Evolutionary conservation across 1,140 invertebrate genomes (phyloP).

Genomic region (Heliconius hewitsoni): DNA sequence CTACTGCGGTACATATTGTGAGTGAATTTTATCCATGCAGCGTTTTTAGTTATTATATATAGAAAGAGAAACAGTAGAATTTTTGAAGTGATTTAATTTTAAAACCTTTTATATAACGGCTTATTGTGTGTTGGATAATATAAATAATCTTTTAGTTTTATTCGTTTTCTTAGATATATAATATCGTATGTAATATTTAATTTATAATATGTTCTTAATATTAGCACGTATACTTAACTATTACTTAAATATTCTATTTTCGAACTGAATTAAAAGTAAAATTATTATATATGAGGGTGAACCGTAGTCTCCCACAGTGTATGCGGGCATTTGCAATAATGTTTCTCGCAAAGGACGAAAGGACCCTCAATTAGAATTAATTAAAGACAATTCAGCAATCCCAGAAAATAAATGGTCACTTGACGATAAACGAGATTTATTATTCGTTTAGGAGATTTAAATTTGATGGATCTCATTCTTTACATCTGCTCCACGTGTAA

Average conservation of each 20-base stretch:
- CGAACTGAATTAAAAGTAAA: conserved; percentile 55
- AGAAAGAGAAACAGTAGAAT: conserved; percentile 52
- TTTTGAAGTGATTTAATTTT: conserved; percentile 40
- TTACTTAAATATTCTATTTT: conserved; percentile 48
- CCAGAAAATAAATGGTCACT: conserved; percentile 71
- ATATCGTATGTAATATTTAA: too few species aligned
- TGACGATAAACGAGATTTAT: conserved; percentile 75
- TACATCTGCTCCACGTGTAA: conserved; percentile 14
- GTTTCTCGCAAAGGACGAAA: conserved; percentile 67
- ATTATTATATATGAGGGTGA: conserved; percentile 55
- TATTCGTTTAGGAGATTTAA: conserved; percentile 66
- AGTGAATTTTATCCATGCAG: conserved; percentile 50
- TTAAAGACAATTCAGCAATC: conserved; percentile 80
- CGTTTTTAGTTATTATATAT: conserved; percentile 33
- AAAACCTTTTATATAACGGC: neutral
- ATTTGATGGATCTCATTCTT: conserved; percentile 37
- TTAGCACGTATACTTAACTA: neutral
- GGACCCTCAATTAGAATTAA: conserved; percentile 78
- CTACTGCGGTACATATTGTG: conserved; percentile 44
- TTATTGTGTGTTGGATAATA: conserved; percentile 31
- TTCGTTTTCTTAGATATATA: too few species aligned
- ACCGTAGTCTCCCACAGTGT: conserved; percentile 48
- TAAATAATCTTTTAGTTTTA: too few species aligned
- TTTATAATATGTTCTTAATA: too few species aligned
- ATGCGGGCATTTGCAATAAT: conserved; percentile 75